Percentiles rank a stretch among this genome's conserved stretches.
Conservation (phyloP, 2,797 vertebrate species). For the Protonibea diacanthus region DNA sequence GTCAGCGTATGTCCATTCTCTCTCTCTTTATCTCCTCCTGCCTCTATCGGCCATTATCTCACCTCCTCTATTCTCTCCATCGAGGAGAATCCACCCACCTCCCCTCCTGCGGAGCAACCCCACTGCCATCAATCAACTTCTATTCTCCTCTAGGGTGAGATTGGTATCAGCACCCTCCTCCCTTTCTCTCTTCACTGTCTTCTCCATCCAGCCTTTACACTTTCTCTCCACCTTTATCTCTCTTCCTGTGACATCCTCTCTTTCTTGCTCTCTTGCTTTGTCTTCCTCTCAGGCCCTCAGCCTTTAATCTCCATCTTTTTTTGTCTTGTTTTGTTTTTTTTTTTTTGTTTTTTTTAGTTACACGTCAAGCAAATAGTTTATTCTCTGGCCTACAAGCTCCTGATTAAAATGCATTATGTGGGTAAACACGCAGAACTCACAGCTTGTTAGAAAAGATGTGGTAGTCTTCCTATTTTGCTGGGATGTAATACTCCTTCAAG, state of each 20-base stretch:
- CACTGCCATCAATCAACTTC: conserved; percentile 84
- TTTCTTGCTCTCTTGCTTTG: conserved; percentile 56
- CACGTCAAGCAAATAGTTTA: conserved; percentile 48
- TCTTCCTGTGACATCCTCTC: conserved; percentile 62
- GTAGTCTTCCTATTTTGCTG: conserved; percentile 22
- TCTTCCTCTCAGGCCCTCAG: conserved; percentile 39
- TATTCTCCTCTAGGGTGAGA: conserved; percentile 78
- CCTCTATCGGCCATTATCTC: conserved; percentile 73
- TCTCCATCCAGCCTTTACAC: conserved; percentile 67
- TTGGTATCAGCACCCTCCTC: conserved; percentile 80
- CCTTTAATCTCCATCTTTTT: conserved; percentile 65
- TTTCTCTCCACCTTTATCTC: conserved; percentile 73
- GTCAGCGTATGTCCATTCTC: conserved; percentile 74
- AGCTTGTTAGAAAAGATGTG: conserved; percentile 47
- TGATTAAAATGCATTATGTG: conserved; percentile 66
- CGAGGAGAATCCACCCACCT: conserved; percentile 72
- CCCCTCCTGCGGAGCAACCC: conserved; percentile 71
- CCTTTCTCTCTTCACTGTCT: conserved; percentile 71
- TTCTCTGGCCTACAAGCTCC: conserved; percentile 24
- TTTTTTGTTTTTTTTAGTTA: conserved; percentile 29
- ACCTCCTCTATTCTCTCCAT: conserved; percentile 77
- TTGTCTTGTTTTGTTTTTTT: conserved; percentile 1
- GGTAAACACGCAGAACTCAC: conserved; percentile 48
- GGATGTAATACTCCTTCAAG: conserved; percentile 28
- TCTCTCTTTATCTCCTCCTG: conserved; percentile 70